Base-by-base conservation (phyloP, 2,113 vertebrate genomes). In the Callopanchax toddi region DNA sequence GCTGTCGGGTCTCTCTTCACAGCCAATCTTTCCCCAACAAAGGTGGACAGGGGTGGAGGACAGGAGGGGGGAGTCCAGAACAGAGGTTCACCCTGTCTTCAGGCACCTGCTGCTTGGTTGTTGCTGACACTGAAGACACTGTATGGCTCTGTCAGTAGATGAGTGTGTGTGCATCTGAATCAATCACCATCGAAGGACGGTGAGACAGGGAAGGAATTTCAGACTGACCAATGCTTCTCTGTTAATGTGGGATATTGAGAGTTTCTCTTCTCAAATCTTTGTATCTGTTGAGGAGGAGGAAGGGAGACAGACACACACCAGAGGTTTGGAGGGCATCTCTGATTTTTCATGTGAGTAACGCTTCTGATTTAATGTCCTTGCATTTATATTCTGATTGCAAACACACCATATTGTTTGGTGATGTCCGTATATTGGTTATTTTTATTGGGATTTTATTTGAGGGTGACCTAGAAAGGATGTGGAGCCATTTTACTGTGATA, bases 81-180 rank as follows among this genome's bases (percentile, higher is more conserved):
- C 84, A 88, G 87, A 90, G 84, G 76, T 86, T 78, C 48, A 58
- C 76, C 84, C 86, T 89, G 86, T 89, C 76, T 68, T 65, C 72
- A 83, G 73, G 81, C 91, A 92, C 91, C 91, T 91, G 91, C 91
- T 83, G 89, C 85, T 85, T 84, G 83, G 79, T 60, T 36, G 60
- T 21, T 18, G 40, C 71, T 63, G 82, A 81, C 70, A 82, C 65
- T 12, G 81, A 80, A 70, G 84, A 86, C 86, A 87, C 81, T 83
- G 80, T 60, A 49, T 18, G 78, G 56, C 74, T 82, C 78, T 87
- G 83, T 81, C 74, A 40, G 57, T 74, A 68, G 45, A n/a, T 12
- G 40, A 46, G 37, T 45, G 75, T 58, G 62, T 68, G 43, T 68
- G 85, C 70, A 72, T 71, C 48, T 56, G 59, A 80, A 75, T 81